Evolutionary conservation across 2,888 invertebrate genomes (phyloP).

Genomic region (Rhabditophanes sp.): DNA sequence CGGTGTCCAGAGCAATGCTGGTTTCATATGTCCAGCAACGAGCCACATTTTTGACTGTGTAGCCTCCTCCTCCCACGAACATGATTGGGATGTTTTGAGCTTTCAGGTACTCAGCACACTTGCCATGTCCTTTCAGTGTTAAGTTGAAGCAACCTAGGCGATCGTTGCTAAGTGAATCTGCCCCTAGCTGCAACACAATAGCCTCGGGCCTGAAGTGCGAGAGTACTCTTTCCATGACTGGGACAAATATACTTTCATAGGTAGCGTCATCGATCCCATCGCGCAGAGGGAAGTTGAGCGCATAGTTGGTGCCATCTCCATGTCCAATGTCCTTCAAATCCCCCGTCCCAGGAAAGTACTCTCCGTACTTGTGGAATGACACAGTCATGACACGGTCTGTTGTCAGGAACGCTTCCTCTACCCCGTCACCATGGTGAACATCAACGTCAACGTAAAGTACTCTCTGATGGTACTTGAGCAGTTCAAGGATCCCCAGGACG

Average conservation of each 20-base stretch:
- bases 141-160: constrained; percentile 93
- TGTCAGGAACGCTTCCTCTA: constrained; percentile 68
- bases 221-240: constrained; percentile 50
- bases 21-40: constrained; percentile 99
- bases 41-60: constrained; percentile 94
- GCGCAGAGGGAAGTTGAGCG: constrained; percentile 88
- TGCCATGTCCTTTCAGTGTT: constrained; percentile 59
- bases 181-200: constrained; percentile 93
- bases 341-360: constrained; percentile 96
- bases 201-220: constrained; percentile 84
- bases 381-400: constrained; percentile 97
- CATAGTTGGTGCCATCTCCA: constrained; percentile 81
- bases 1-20: constrained; percentile 80
- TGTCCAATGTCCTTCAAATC: constrained; percentile 57
- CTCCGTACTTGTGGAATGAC: constrained; percentile 96
- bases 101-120: constrained; percentile 93
- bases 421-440: constrained; percentile 98
- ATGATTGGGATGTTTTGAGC: constrained; percentile 86
- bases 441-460: constrained; percentile 97
- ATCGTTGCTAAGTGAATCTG: constrained; percentile 90
- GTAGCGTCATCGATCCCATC: constrained; percentile 98
- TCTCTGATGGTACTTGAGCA: constrained; percentile 57
- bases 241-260: constrained; percentile 55
- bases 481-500: constrained; percentile 83
- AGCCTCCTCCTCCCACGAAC: constrained; percentile 92